Conservation (phyloP, 1,140 invertebrate species). For the Sitophilus oryzae region DNA sequence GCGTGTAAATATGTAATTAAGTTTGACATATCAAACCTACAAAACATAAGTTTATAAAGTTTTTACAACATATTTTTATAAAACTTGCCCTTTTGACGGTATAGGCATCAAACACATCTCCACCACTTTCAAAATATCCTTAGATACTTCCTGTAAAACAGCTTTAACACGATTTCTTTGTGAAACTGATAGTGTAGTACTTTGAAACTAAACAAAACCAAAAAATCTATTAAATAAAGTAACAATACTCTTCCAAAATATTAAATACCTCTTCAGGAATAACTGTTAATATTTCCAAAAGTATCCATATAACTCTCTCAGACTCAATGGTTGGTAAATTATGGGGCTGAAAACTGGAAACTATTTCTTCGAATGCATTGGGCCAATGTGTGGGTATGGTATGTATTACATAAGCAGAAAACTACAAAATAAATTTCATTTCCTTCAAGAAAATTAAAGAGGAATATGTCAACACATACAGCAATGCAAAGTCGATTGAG, state of each 20-base stretch:
- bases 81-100: slow-evolving; percentile 35
- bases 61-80: not conserved
- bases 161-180: slow-evolving; percentile 45
- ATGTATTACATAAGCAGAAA: slow-evolving; percentile 63
- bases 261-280: slow-evolving; percentile 70
- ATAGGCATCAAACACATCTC: slow-evolving; percentile 43
- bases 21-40: slow-evolving; percentile 40
- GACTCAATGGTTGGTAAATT: slow-evolving; percentile 53
- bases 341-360: slow-evolving; percentile 56
- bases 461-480: slow-evolving; percentile 52
- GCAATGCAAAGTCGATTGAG: slow-evolving; percentile 80
- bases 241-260: slow-evolving; percentile 2
- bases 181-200: slow-evolving; percentile 44
- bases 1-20: slow-evolving; percentile 49
- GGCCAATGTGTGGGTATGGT: slow-evolving; percentile 58
- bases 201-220: slow-evolving; percentile 50
- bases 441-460: not conserved
- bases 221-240: not conserved
- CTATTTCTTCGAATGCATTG: slow-evolving; percentile 57
- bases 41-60: slow-evolving; percentile 14
- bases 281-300: slow-evolving; percentile 69
- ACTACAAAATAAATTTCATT: slow-evolving; percentile 46
- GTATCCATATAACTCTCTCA: slow-evolving; percentile 52
- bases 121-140: slow-evolving; percentile 42
- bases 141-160: slow-evolving; percentile 47